Evolutionary conservation across 2,888 invertebrate genomes (phyloP).

Genomic region (Ceramica pisi): DNA sequence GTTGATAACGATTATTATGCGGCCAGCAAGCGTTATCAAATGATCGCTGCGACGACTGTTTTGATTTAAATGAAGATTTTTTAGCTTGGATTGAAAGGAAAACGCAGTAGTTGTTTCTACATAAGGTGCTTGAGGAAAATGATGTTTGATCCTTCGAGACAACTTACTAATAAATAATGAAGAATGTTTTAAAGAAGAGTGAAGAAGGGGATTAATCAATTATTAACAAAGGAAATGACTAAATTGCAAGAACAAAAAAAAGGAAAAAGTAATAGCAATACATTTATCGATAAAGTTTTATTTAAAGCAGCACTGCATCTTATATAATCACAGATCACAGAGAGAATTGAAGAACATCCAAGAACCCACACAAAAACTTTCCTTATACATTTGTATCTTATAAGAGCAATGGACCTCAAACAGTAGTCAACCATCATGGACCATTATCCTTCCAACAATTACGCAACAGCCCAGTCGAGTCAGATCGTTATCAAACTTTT

Average conservation of each 20-base stretch:
- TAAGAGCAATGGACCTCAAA: conserved; percentile 5
- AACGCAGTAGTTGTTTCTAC: conserved; percentile 5
- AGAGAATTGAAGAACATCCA: neutral
- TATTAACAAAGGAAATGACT: neutral
- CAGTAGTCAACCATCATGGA: neutral
- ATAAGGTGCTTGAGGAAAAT: conserved; percentile 17
- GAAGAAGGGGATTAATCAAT: neutral
- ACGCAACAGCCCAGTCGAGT: conserved; percentile 15
- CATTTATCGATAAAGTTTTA: neutral
- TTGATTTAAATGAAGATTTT: conserved; percentile 56
- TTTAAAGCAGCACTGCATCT: neutral
- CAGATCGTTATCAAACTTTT: conserved; percentile 56
- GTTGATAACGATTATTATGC: conserved; percentile 82
- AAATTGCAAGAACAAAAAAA: neutral
- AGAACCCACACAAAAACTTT: too few relatives aligned
- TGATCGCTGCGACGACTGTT: conserved; percentile 59
- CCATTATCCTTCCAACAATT: conserved; percentile 22
- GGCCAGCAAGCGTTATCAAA: conserved; percentile 69
- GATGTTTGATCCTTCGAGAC: neutral
- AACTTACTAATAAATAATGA: neutral
- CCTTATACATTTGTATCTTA: neutral
- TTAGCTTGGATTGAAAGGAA: conserved; percentile 41
- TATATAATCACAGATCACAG: neutral
- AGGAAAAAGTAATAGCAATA: neutral
- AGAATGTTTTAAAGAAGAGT: neutral